A percentile compares a stretch with the other conserved stretches of the same genome.
These are phyloP conservation scores for Chaetogeoica ovagalla DNA, from an alignment of 2,888 invertebrate species.

Conservation along the genomic window DNA sequence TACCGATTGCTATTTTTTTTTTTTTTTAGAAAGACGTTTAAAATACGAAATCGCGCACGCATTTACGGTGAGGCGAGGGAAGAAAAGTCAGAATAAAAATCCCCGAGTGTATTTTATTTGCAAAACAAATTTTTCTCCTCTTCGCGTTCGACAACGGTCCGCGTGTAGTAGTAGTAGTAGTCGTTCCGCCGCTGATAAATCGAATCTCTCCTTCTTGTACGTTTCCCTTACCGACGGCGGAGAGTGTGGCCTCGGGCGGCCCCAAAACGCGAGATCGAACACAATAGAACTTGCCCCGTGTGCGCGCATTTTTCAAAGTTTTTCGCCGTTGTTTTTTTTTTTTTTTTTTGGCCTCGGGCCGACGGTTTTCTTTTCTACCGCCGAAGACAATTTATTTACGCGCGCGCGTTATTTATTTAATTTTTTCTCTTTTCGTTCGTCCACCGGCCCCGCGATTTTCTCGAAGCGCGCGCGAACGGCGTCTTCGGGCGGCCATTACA, in stretches of 20 bases:
- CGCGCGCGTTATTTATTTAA: constrained; percentile 43
- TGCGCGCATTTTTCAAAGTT: constrained; percentile 44
- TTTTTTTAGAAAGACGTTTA: too few relatives aligned
- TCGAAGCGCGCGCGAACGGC: too few relatives aligned
- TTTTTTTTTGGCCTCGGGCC: constrained; percentile 36
- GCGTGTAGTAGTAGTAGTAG: too few relatives aligned
- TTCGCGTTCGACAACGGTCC: constrained; percentile 47
- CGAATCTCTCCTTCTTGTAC: constrained; percentile 2
- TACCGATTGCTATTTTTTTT: constrained; percentile 3
- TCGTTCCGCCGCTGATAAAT: constrained; percentile 49
- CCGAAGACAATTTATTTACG: constrained; percentile 44
- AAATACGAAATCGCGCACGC: not conserved
- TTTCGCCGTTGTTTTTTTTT: constrained; percentile 14
- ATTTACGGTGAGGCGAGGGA: not conserved
- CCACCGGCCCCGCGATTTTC: constrained; percentile 20
- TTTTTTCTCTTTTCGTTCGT: constrained; percentile 42
- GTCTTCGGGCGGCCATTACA: too few relatives aligned
- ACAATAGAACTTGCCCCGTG: constrained; percentile 26
- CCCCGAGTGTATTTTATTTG: constrained; percentile 36
- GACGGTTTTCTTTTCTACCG: constrained; percentile 7
- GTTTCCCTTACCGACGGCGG: not conserved
- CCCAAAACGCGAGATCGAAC: constrained; percentile 46
- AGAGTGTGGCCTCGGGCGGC: constrained; percentile 21
- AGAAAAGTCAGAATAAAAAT: not conserved
- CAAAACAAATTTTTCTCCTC: constrained; percentile 48